These are phyloP conservation scores for Saxidomus purpurata DNA, from an alignment of 1,140 invertebrate genomes.

Conservation along the genomic window DNA sequence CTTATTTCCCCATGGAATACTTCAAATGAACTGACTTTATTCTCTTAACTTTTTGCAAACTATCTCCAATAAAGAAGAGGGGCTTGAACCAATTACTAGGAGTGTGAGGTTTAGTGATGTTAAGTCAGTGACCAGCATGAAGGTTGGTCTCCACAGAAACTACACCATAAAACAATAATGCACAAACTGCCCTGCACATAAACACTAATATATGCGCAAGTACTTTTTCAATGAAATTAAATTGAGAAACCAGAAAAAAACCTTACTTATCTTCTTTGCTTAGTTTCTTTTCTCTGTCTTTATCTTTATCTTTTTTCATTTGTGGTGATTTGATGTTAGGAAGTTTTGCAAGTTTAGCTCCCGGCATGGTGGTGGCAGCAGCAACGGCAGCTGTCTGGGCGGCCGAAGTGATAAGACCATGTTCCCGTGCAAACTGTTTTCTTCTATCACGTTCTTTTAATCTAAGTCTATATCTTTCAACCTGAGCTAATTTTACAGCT, in stretches of 20 bases:
- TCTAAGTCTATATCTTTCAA: constrained; percentile 95
- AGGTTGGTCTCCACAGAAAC: too few species aligned
- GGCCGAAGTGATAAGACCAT: constrained; percentile 75
- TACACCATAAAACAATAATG: too few species aligned
- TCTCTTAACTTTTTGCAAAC: too few species aligned
- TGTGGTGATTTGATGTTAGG: constrained; percentile 36
- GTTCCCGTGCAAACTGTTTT: constrained; percentile 92
- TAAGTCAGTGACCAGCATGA: too few species aligned
- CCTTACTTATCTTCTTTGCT: constrained; percentile 24
- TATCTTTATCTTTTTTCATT: constrained; percentile 75
- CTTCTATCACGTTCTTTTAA: constrained; percentile 94
- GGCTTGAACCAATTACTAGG: too few species aligned
- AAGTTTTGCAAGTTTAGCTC: constrained; percentile 52
- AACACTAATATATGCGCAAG: too few species aligned
- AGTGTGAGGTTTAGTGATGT: too few species aligned
- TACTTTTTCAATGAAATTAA: neutral
- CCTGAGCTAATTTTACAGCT: constrained; percentile 92
- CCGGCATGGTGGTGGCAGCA: constrained; percentile 9
- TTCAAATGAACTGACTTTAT: too few species aligned
- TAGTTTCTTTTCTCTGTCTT: constrained; percentile 70
- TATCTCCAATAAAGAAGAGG: too few species aligned
- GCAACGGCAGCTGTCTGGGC: constrained; percentile 52
- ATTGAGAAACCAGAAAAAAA: neutral
- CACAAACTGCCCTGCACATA: too few species aligned
- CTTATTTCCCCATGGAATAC: too few species aligned